Evolutionary conservation across 2,888 invertebrate genomes (phyloP).

Genomic region (Leptopterna dolabrata): DNA sequence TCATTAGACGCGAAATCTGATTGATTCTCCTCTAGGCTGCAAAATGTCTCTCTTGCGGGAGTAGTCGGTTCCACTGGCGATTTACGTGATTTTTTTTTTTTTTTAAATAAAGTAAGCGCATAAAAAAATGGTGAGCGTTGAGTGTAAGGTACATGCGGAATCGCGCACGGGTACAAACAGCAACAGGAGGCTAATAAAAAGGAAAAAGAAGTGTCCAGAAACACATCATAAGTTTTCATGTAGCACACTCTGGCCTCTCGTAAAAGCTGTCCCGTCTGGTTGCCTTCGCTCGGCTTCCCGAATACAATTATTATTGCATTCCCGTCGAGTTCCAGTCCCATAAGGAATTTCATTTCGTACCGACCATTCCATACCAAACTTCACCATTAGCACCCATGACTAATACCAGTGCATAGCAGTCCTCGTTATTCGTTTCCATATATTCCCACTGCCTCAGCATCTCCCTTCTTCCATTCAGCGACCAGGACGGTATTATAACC

Average conservation of each 20-base stretch:
- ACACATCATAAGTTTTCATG: not conserved
- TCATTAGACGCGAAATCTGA: too few species aligned
- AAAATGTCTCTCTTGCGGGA: too few species aligned
- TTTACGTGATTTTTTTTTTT: too few species aligned
- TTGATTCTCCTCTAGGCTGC: too few species aligned
- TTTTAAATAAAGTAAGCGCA: too few species aligned
- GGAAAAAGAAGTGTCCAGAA: not conserved
- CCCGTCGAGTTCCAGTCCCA: conserved; percentile 47
- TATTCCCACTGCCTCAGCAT: not conserved
- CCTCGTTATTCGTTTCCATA: conserved; percentile 50
- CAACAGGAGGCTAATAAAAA: too few species aligned
- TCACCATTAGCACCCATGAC: conserved; percentile 54
- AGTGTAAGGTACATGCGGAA: too few species aligned
- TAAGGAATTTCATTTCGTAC: conserved; percentile 53
- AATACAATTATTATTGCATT: conserved; percentile 55
- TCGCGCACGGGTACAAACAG: too few species aligned
- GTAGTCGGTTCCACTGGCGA: too few species aligned
- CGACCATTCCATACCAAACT: conserved; percentile 26
- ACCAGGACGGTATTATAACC: not conserved
- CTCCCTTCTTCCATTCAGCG: not conserved
- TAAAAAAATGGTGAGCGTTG: too few species aligned
- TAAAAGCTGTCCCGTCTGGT: not conserved
- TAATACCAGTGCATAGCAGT: conserved; percentile 44
- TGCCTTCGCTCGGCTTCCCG: not conserved
- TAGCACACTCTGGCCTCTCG: not conserved